Evolutionary conservation across 2,888 invertebrate species (phyloP).

Genomic region (Orchesellides sinensis): DNA sequence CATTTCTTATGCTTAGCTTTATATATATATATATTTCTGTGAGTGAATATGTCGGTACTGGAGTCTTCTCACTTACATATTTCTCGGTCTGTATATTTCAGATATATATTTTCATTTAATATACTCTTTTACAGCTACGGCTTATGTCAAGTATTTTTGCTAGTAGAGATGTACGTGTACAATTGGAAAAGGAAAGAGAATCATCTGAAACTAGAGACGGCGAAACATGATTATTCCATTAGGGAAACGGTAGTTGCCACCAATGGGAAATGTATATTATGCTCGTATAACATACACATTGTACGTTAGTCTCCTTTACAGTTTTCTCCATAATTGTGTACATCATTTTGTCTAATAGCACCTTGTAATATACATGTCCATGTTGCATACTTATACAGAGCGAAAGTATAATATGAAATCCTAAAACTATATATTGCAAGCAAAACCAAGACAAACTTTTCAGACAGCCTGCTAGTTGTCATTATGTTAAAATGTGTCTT

Average conservation of each 20-base stretch:
- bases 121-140: too few relatives aligned
- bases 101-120: not conserved
- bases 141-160: too few relatives aligned
- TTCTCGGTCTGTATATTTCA: too few relatives aligned
- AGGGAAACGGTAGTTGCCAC: constrained; percentile 68
- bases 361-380: too few relatives aligned
- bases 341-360: constrained; percentile 35
- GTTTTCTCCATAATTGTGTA: constrained; percentile 53
- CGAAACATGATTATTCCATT: constrained; percentile 74
- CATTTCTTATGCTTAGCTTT: constrained; percentile 5
- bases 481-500: too few relatives aligned
- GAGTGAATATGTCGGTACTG: not conserved
- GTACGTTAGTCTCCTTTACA: not conserved
- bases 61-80: too few relatives aligned
- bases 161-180: constrained; percentile 8
- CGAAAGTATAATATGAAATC: too few relatives aligned
- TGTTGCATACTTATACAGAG: too few relatives aligned
- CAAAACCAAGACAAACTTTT: too few relatives aligned
- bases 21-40: constrained; percentile 2
- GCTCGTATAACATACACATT: not conserved
- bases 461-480: too few relatives aligned
- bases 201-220: constrained; percentile 65
- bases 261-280: constrained; percentile 59
- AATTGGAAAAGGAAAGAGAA: constrained; percentile 26
- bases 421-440: too few relatives aligned